Percentiles rank a stretch among this genome's conserved stretches.
These are phyloP conservation scores for Amazona finschi DNA, from an alignment of 2,797 vertebrate species.

Conservation along the genomic window DNA sequence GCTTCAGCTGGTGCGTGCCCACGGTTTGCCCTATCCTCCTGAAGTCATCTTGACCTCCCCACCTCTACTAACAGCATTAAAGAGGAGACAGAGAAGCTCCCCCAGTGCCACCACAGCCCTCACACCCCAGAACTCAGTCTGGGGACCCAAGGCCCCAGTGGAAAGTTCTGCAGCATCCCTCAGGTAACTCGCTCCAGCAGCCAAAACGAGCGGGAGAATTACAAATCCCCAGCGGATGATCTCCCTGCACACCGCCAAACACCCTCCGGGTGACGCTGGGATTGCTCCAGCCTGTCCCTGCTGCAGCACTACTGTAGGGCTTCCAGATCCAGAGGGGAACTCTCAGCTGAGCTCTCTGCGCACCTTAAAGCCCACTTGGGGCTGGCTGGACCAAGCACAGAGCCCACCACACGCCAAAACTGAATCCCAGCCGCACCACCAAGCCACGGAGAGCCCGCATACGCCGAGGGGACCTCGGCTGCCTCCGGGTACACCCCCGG, in stretches of 20 bases:
- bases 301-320: neutral
- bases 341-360: neutral
- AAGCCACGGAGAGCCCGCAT: neutral
- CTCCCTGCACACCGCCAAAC: neutral
- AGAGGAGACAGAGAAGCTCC: neutral
- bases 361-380: neutral
- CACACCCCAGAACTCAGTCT: neutral
- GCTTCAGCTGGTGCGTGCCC: neutral
- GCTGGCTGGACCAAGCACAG: too few relatives aligned
- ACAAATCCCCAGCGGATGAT: neutral
- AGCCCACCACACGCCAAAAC: neutral
- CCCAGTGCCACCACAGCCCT: neutral
- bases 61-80: neutral
- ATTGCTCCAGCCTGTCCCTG: neutral
- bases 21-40: neutral
- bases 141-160: neutral
- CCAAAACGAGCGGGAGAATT: neutral
- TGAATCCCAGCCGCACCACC: neutral
- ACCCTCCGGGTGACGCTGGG: neutral
- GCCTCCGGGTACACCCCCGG: neutral
- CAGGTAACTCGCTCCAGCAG: neutral
- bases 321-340: neutral
- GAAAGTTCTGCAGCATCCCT: neutral
- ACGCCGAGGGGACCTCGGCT: neutral
- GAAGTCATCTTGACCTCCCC: neutral